Percentiles rank a stretch among this genome's conserved stretches.
Evolutionary conservation across 2,797 vertebrate genomes (phyloP).

Genomic region (Crocodylus rhombifer): DNA sequence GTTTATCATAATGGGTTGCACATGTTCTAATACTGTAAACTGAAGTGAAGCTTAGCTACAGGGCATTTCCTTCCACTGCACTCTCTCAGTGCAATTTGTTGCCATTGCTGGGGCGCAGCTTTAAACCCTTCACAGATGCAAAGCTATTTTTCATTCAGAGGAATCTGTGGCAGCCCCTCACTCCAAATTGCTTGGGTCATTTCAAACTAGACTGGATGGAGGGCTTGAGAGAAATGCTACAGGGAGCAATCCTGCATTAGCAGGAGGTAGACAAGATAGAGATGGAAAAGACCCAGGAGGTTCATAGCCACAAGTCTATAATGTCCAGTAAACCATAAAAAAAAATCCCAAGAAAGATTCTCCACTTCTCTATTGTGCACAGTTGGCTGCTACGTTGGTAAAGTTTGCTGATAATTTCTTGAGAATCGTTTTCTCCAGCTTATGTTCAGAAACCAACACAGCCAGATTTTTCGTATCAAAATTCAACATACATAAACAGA

Average conservation of each 20-base stretch:
- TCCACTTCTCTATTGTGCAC: fast-evolving
- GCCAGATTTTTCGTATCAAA: not conserved
- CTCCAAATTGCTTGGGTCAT: constrained; percentile 41
- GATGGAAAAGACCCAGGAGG: not conserved
- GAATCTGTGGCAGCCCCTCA: not conserved
- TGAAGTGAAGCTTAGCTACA: constrained; percentile 69
- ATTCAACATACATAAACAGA: not conserved
- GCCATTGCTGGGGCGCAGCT: constrained; percentile 66
- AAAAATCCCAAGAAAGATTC: not conserved
- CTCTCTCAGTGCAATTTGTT: not conserved
- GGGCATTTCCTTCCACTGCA: constrained; percentile 68
- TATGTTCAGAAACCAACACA: not conserved
- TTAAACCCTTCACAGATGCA: constrained; percentile 62
- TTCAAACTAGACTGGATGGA: not conserved
- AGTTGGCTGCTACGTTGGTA: fast-evolving
- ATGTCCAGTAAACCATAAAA: not conserved
- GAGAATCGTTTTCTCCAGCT: not conserved
- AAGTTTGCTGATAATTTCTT: not conserved
- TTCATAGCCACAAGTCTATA: not conserved
- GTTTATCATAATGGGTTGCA: constrained; percentile 76
- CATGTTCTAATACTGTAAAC: constrained; percentile 71
- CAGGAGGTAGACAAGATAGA: not conserved
- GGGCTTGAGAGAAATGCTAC: not conserved
- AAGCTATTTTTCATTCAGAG: constrained; percentile 59
- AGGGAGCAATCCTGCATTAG: not conserved